A percentile compares a stretch with the other conserved stretches of the same genome.
Evolutionary conservation across 2,797 vertebrate species (phyloP).

Genomic region (Tamandua tetradactyla): DNA sequence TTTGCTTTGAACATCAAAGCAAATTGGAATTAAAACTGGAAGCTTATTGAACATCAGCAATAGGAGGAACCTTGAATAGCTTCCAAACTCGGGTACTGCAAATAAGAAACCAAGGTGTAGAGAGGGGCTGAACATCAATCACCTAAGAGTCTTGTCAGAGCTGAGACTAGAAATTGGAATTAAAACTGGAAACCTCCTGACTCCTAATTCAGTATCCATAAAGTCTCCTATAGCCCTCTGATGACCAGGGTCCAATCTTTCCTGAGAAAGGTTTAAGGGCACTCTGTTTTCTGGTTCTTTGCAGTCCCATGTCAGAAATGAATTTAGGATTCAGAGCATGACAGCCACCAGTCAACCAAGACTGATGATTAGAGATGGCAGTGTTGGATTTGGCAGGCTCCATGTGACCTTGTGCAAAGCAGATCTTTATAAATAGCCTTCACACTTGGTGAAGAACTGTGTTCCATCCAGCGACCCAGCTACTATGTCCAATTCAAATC

Average conservation of each 20-base stretch:
- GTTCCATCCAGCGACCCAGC: not conserved
- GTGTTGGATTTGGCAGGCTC: not conserved
- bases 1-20: too few relatives aligned
- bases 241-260: not conserved
- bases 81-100: not conserved
- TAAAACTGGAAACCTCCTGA: not conserved
- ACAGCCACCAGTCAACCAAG: not conserved
- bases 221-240: not conserved
- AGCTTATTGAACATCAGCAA: not conserved
- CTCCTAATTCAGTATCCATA: not conserved
- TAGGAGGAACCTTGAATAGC: not conserved
- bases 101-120: not conserved
- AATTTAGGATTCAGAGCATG: not conserved
- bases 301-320: not conserved
- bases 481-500: not conserved
- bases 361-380: not conserved
- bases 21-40: too few relatives aligned
- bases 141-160: not conserved
- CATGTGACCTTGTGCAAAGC: not conserved
- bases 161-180: not conserved
- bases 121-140: not conserved
- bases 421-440: not conserved
- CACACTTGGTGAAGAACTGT: not conserved
- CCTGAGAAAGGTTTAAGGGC: not conserved
- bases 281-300: not conserved